Evolutionary conservation across 2,797 vertebrate species (phyloP).

Genomic region (Brotula barbata): DNA sequence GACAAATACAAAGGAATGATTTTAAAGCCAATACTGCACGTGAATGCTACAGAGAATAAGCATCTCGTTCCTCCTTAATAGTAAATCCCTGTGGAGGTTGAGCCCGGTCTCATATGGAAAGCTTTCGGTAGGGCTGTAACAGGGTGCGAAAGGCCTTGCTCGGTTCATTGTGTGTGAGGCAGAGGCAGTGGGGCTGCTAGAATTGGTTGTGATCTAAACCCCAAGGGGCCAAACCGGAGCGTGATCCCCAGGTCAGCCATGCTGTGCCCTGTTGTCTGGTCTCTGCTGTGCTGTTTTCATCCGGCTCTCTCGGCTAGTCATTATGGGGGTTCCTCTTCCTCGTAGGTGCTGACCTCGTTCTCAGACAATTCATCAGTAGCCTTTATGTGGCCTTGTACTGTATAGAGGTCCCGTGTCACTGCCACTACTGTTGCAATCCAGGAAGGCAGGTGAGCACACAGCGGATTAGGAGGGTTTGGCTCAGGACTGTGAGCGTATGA

Average conservation of each 20-base stretch:
- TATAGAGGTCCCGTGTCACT: constrained; percentile 42
- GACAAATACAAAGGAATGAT: constrained; percentile 42
- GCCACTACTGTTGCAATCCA: constrained; percentile 18
- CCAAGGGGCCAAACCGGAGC: constrained; percentile 58
- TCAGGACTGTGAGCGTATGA: constrained; percentile 1
- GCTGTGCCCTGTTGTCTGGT: constrained; percentile 42
- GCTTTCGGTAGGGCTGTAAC: constrained; percentile 17
- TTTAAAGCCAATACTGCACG: constrained; percentile 28
- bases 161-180: constrained; percentile 35
- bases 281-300: constrained; percentile 61
- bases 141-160: constrained; percentile 40
- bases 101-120: constrained; percentile 18
- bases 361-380: constrained; percentile 44
- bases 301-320: constrained; percentile 66
- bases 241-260: constrained; percentile 65
- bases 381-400: constrained; percentile 40
- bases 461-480: constrained; percentile 54
- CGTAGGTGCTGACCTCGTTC: constrained; percentile 53
- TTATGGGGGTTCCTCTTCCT: constrained; percentile 63
- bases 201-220: constrained; percentile 76
- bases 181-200: constrained; percentile 44
- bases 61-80: constrained; percentile 34
- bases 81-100: constrained; percentile 15
- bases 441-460: constrained; percentile 20
- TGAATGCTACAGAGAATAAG: constrained; percentile 23